Evolutionary conservation across 2,888 invertebrate species (phyloP), one percentile per base, ranked within the genome.

Genomic region (Xylota sylvarum): DNA sequence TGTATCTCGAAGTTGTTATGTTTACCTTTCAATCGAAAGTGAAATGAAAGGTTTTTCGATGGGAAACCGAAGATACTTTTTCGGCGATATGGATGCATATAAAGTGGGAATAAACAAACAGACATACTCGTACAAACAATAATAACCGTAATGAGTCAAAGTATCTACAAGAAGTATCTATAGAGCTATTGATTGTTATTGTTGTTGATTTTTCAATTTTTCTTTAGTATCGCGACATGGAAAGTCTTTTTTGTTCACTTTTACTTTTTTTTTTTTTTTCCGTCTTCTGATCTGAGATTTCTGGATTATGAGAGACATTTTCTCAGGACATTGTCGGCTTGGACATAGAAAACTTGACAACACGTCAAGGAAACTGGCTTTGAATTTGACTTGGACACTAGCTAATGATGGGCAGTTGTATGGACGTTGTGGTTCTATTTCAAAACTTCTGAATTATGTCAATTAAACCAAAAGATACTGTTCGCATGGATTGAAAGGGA

Each of bases 11-110:
- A 23, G 43, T 64, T 14, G 32, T 30, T 70, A n/a, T 72, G 30
- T 62, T 55, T 67, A 76, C 81, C 85, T 85, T 85, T 85, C 85
- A 85, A 81, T 85, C 85, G 85, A 86, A 86, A 86, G 81, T 82
- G 85, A 86, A 86, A 86, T 77, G 72, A 77, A 81, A 77, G 76
- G 70, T 65, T 77, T 23, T 77, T n/a, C 55, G 32, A 48, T 58
- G 74, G 50, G 58, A 78, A 43, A 12, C 9, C 58, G 56, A 67
- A 73, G 81, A 77, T 85, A 85, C 37, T 23, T 67, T 67, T 81
- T 77, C 62, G 82, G 62, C 55, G 70, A 81, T 86, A 86, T 82
- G 60, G 64, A 70, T 64, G 46, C 69, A 80, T 58, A 80, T 50
- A 74, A 67, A 62, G 60, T 62, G 32, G 73, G 37, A 48, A 64